Percentiles rank a stretch among this genome's conserved stretches.
Conservation (phyloP, 2,113 vertebrate genomes). For the Beaufortia kweichowensis region DNA sequence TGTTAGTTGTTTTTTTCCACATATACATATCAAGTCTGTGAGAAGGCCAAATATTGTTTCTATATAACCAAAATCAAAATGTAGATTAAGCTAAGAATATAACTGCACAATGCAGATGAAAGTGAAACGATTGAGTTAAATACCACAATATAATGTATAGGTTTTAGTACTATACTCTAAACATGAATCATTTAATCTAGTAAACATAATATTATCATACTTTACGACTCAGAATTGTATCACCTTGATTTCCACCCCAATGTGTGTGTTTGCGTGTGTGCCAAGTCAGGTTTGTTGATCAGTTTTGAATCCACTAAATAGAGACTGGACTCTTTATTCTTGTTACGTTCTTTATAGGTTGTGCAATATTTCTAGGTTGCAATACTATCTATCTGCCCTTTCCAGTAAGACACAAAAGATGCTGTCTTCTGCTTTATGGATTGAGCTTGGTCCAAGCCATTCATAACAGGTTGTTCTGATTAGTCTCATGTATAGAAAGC, state of each 20-base stretch:
- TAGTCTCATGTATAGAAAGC: not conserved
- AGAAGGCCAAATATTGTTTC: too few relatives aligned
- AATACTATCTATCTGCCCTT: too few relatives aligned
- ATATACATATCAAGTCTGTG: too few relatives aligned
- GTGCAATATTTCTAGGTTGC: not conserved
- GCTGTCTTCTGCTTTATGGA: constrained; percentile 1
- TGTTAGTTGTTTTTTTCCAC: too few relatives aligned
- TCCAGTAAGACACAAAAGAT: not conserved
- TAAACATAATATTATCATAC: not conserved
- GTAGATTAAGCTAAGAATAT: too few relatives aligned
- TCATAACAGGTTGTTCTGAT: constrained; percentile 13
- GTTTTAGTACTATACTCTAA: too few relatives aligned
- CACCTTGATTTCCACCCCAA: too few relatives aligned
- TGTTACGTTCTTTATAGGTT: not conserved
- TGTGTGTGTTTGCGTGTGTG: not conserved
- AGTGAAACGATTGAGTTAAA: too few relatives aligned
- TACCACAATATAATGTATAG: too few relatives aligned
- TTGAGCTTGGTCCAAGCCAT: constrained; percentile 34
- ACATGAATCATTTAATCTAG: not conserved
- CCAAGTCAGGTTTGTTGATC: not conserved
- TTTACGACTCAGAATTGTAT: too few relatives aligned
- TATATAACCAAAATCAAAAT: too few relatives aligned
- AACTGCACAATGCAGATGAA: too few relatives aligned
- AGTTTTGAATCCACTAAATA: not conserved
- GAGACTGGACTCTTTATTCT: not conserved